A percentile compares a stretch with the other conserved stretches of the same genome.
phyloP scores from a whole-genome alignment of 1,140 invertebrate species.

The Brachionus rotundiformis region DNA sequence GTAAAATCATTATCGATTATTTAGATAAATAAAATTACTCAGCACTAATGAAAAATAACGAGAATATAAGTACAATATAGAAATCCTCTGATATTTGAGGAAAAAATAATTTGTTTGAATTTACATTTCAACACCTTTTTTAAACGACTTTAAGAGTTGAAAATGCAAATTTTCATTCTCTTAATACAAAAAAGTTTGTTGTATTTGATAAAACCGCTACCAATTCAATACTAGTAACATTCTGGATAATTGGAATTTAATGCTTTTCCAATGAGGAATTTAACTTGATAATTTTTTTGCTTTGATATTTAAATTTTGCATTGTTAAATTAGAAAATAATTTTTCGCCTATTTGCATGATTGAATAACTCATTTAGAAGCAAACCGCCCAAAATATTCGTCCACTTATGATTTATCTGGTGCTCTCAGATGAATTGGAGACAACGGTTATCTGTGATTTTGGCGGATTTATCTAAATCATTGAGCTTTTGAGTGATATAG shows the following conservation, averaged over 20 bases:
- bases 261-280: background rate
- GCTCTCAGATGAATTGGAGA: background rate
- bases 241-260: constrained; percentile 31
- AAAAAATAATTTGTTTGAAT: constrained; percentile 19
- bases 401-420: background rate
- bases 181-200: no score
- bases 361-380: constrained; percentile 14
- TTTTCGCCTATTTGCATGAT: constrained; percentile 18
- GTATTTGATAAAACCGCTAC: background rate
- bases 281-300: background rate
- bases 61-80: constrained; percentile 19
- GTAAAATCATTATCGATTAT: constrained; percentile 29
- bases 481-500: no score
- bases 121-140: constrained; percentile 34
- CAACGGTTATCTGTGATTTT: background rate
- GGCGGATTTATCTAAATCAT: no score
- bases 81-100: constrained; percentile 1
- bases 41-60: background rate
- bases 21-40: background rate
- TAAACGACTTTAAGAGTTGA: background rate
- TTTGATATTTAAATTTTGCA: constrained; percentile 39
- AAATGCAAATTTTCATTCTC: constrained; percentile 34
- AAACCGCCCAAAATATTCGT: background rate
- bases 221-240: background rate
- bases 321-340: background rate